Evolutionary conservation across 2,797 vertebrate genomes (phyloP).

Genomic region (Microctenopoma lineatum): DNA sequence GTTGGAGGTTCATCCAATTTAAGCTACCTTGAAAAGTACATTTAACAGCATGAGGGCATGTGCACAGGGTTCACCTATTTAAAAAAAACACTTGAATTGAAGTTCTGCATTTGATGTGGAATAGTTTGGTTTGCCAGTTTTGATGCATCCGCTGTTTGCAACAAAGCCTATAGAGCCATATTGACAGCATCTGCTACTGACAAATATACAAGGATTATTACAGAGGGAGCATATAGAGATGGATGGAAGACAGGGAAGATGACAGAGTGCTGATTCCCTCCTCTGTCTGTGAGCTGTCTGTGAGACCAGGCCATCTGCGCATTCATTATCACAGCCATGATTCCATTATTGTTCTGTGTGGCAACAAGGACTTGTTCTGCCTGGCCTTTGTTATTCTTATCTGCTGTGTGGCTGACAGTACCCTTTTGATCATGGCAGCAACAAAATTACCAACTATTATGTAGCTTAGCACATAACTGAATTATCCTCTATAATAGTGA

Average conservation of each 20-base stretch:
- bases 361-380: constrained; percentile 72
- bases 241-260: constrained; percentile 55
- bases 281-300: constrained; percentile 73
- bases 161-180: constrained; percentile 39
- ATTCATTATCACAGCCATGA: constrained; percentile 75
- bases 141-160: constrained; percentile 32
- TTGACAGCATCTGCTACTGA: constrained; percentile 56
- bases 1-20: constrained; percentile 64
- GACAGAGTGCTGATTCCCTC: constrained; percentile 67
- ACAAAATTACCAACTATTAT: constrained; percentile 67
- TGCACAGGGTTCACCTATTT: constrained; percentile 26
- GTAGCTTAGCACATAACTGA: constrained; percentile 53
- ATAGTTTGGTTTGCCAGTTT: constrained; percentile 27
- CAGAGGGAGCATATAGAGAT: constrained; percentile 46
- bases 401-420: constrained; percentile 63
- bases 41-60: constrained; percentile 28
- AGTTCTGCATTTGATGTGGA: constrained; percentile 20
- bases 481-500: constrained; percentile 48
- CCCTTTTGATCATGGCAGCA: constrained; percentile 65
- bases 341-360: constrained; percentile 76
- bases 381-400: constrained; percentile 79
- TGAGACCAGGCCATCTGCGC: constrained; percentile 78
- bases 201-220: constrained; percentile 53
- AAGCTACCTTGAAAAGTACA: constrained; percentile 58
- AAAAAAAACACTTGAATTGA: constrained; percentile 22